Base-by-base conservation (phyloP, 2,113 vertebrate genomes). In the Phalacrocorax aristotelis region DNA sequence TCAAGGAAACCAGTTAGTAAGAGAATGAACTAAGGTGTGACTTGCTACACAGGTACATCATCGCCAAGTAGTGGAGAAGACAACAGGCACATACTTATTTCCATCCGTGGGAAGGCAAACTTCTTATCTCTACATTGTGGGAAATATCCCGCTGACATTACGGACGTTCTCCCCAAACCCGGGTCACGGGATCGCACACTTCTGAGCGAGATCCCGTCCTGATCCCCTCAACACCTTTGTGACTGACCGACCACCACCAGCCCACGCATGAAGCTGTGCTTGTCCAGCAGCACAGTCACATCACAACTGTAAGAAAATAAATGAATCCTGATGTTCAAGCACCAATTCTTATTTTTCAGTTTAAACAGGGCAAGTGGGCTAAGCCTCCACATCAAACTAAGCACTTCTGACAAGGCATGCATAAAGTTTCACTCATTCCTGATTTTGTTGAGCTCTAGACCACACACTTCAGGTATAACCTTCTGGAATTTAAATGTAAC, bases 51-150 rank as follows among this genome's bases (percentile, higher is more conserved):
- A 11, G 38, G 20, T 8, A 42, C 40, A 25, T 21, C 38, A 16
- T 15, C 0, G 0, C 30, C 7, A 13, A 66, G 13, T 6, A 36
- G 22, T 7, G 11, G 13, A 38, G 8, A 62, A 49, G 34, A 83
- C 2, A 15, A 72, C 27, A 40, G 23, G 65, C 0, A 0, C 70
- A 78, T 49, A 46, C 16, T 80, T 86, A n/a, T 5, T 80, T 81
- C 16, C 15, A 22, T 27, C 61, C 27, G 62, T 6, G 22, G 14
- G n/a, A 87, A 62, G 40, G 70, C 20, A 44, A 58, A 58, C 15
- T 32, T 83, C 58, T 52, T 16, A 74, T 6, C 23, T 92, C 27
- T 61, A 1, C 1, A 1, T 38, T n/a, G 55, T 1, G 0, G 30
- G 34, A 61, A 82, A 60, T 15, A 12, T 2, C 44, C 19, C 5